Evolutionary conservation across 37 sponge, comb jelly and placozoan genomes (phyloP), one percentile per base, ranked within the genome.

Genomic region (Corticium candelabrum): DNA sequence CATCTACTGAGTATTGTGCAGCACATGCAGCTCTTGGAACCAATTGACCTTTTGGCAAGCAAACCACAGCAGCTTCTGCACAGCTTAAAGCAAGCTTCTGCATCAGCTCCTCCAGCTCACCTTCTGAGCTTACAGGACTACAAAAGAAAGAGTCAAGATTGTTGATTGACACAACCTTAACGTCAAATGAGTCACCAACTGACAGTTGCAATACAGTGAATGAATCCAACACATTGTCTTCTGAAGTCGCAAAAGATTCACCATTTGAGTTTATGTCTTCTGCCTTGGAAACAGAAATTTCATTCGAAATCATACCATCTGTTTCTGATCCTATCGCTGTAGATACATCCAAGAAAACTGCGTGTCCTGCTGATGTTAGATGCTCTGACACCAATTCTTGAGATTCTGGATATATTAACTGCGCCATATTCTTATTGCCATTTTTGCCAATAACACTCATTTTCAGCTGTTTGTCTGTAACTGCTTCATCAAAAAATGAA

Each of bases 1-100:
- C 39, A 41, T 91, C 89, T 3, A 33, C 84, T 27, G 87, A 81
- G 68, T 72, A 91, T 38, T 74, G 43, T 7, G 92, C 92, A 1
- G 86, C 15, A 4, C 87, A 82, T 0, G 86, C 82, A 15, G 36
- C 67, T 1, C 77, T 79, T 1, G 67, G 81, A 31, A 41, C 79
- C 3, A 78, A 75, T 1, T 34, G 15, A 3, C 69, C 38, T 2
- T 7, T 38, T 37, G 68, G 36, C 40, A 7, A 21, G 1, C 77
- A 76, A n/a, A n/a, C n/a, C n/a, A n/a, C n/a, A 11, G 15, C 77
- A 2, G 80, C 37, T 15, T 84, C 86, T 67, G 33, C 3, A 40
- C 57, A 79, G 57, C 85, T 57, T 0, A 4, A 40, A 1, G 74
- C 68, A 21, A 87, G 77, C 37, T 78, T 30, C 0, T 38, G 33